Conservation (phyloP, 1,140 invertebrate genomes). For the Arctopsyche grandis region DNA sequence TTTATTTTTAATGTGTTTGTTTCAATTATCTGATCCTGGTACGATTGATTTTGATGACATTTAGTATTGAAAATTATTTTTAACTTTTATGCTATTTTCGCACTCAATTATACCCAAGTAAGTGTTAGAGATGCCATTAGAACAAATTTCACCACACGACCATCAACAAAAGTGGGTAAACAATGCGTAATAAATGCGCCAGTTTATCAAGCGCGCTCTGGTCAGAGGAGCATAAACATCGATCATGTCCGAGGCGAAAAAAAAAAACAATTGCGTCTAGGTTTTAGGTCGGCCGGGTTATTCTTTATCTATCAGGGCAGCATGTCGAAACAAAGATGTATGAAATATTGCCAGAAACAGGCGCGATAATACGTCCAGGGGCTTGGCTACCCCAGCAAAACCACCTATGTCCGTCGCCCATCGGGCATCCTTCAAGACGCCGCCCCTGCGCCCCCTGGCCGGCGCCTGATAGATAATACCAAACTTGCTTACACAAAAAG, state of each 20-base stretch:
- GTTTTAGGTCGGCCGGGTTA: constrained; percentile 10
- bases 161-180: constrained; percentile 24
- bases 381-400: not conserved
- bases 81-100: too few species aligned
- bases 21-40: too few species aligned
- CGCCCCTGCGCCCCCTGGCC: not conserved
- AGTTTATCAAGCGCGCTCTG: constrained; percentile 44
- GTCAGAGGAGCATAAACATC: constrained; percentile 46
- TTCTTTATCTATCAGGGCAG: constrained; percentile 54
- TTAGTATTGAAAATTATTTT: too few species aligned
- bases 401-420: constrained; percentile 18
- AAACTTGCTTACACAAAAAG: constrained; percentile 54
- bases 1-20: too few species aligned
- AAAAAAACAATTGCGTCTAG: constrained; percentile 43
- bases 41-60: too few species aligned
- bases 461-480: constrained; percentile 53
- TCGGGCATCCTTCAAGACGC: constrained; percentile 11
- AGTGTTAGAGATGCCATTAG: too few species aligned
- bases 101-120: too few species aligned
- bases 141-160: too few species aligned
- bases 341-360: constrained; percentile 53
- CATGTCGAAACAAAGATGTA: constrained; percentile 54
- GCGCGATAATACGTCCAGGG: constrained; percentile 49
- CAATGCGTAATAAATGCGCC: constrained; percentile 49
- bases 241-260: constrained; percentile 42